A percentile compares a stretch with the other conserved stretches of the same genome.
These are phyloP conservation scores for Cyclophora albipunctata DNA, from an alignment of 2,888 invertebrate genomes.

Conservation along the genomic window DNA sequence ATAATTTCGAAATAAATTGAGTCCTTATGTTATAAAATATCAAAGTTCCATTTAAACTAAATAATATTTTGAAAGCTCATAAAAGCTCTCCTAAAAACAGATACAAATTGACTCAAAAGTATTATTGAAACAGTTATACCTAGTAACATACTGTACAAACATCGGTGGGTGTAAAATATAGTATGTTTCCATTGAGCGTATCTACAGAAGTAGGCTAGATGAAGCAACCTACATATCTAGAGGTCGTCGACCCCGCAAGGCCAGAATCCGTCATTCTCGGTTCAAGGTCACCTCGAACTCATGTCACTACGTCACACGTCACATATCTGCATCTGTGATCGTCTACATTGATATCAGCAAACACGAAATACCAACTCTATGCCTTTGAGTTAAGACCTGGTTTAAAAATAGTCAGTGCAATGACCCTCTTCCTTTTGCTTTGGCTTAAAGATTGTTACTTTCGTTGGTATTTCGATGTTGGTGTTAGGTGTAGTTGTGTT, in stretches of 20 bases:
- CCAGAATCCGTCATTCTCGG: constrained; percentile 68
- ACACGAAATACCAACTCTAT: constrained; percentile 47
- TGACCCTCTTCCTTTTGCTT: constrained; percentile 50
- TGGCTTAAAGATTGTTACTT: constrained; percentile 56
- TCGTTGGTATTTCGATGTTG: constrained; percentile 52
- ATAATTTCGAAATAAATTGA: too few relatives aligned
- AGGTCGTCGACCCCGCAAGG: constrained; percentile 67
- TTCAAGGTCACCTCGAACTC: constrained; percentile 64
- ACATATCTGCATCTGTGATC: constrained; percentile 69
- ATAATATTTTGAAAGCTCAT: too few relatives aligned
- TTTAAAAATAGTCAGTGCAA: constrained; percentile 58
- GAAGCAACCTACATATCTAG: constrained; percentile 42
- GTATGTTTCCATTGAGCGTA: constrained; percentile 4
- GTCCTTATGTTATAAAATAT: too few relatives aligned
- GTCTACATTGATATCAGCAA: constrained; percentile 59
- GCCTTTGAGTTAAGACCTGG: constrained; percentile 37
- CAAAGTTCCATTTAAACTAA: too few relatives aligned
- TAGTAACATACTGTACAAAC: too few relatives aligned
- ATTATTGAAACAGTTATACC: too few relatives aligned
- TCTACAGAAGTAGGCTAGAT: constrained; percentile 43
- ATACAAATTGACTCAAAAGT: too few relatives aligned
- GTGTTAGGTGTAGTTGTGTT: constrained; percentile 36
- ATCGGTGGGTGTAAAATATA: too few relatives aligned
- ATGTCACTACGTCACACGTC: constrained; percentile 47
- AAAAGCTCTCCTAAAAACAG: too few relatives aligned